Base-by-base conservation (phyloP, 2,113 vertebrate species). In the Tor tambroides region DNA sequence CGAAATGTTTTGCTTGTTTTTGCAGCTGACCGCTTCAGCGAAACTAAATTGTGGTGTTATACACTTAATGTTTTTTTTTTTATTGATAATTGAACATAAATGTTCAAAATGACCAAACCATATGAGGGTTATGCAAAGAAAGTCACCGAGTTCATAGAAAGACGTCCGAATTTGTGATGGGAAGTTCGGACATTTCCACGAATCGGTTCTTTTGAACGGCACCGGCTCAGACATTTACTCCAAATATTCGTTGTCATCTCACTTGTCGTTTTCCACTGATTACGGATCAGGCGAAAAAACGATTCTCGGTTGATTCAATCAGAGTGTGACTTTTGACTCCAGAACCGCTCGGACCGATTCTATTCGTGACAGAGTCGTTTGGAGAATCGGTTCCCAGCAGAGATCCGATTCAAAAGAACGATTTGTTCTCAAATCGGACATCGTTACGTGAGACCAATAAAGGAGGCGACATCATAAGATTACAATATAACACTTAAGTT, bases 171-270 rank as follows among this genome's bases (percentile, higher is more conserved):
- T 83, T 67, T 30, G 32, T 61, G 51, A 80, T 80, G 28, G 21
- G 19, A 41, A 80, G 51, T 80, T 63, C 78, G 78, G 54, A 41
- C 78, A 80, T 63, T 63, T 63, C 9, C 4, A 41, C 6, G 51
- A 56, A 61, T 80, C 78, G 78, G 35, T 63, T 80, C 78, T 41
- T 80, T 63, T 6, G 78, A 63, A 80, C 51, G 41, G 23, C 7
- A 46, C 14, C 46, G 28, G 17, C 76, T 78, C 26, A 49, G 1
- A 75, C 8, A 12, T 49, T 8, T n/a, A 4, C 14, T 28, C 11
- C n/a, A 49, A 9, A 76, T 4, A 0, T 11, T 75, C 41, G 72
- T 7, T 14, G 38, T 46, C n/a, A 43, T 23, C 23, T 26, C 6
- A 76, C 14, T 46, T 6, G 12, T 28, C 23, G 41, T 49, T 49